phyloP scores from a whole-genome alignment of 2,797 vertebrate species.

The Adelosebastes latens region DNA sequence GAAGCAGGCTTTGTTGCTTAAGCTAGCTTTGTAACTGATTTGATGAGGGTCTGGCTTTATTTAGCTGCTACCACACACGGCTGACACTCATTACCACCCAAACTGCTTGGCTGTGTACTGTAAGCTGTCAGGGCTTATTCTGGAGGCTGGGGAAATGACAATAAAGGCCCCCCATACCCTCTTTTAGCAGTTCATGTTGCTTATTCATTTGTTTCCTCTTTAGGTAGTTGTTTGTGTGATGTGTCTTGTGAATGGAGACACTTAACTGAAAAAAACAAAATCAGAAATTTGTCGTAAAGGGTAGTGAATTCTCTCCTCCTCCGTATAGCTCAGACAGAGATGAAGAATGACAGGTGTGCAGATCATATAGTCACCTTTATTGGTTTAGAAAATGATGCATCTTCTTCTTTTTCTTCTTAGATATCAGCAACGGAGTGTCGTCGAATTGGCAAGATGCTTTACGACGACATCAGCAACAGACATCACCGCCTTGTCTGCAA shows the following conservation, averaged over 20 bases:
- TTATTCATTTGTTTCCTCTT: background rate
- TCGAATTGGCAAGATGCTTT: slow-evolving; percentile 75
- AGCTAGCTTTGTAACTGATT: background rate
- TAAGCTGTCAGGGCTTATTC: slow-evolving; percentile 33
- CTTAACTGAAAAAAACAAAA: background rate
- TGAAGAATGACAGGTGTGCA: background rate
- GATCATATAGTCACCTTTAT: background rate
- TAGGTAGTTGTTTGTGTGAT: background rate
- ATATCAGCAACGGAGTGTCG: slow-evolving; percentile 83
- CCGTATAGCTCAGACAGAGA: background rate
- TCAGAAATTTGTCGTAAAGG: background rate
- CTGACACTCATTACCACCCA: slow-evolving; percentile 35
- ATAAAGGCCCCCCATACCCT: background rate
- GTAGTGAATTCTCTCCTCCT: background rate
- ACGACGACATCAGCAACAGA: slow-evolving; percentile 73
- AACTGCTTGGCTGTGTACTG: slow-evolving; percentile 18
- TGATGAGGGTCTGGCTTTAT: slow-evolving; percentile 30
- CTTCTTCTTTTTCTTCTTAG: slow-evolving; percentile 69
- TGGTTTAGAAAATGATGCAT: background rate
- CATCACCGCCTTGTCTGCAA: slow-evolving; percentile 88
- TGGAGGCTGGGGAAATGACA: slow-evolving; percentile 2
- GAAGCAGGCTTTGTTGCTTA: background rate
- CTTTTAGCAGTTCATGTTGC: background rate
- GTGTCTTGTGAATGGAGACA: background rate
- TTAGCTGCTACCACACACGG: slow-evolving; percentile 40